A percentile compares a stretch with the other conserved stretches of the same genome.
Conservation (phyloP, 2,113 vertebrate species). For the Menidia beryllina region DNA sequence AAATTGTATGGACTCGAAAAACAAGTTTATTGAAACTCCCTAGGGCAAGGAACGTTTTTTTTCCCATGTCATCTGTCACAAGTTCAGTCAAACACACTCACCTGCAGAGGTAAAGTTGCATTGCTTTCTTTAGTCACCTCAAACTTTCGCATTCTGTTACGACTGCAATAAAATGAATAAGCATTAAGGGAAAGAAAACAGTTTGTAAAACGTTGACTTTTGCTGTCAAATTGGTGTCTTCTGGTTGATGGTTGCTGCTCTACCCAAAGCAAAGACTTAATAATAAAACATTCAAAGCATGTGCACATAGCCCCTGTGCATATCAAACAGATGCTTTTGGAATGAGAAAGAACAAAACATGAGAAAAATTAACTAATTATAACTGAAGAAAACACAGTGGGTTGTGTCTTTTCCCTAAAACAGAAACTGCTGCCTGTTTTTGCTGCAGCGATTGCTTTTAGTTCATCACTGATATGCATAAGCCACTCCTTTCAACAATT, state of each 20-base stretch:
- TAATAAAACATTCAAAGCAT: constrained; percentile 26
- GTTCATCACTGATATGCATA: no score
- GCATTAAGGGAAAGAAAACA: no score
- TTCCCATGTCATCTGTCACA: not conserved
- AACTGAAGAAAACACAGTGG: no score
- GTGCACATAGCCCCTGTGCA: constrained; percentile 19
- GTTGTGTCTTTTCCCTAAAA: no score
- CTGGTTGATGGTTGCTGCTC: constrained; percentile 37
- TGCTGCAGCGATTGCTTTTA: no score
- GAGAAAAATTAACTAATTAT: no score
- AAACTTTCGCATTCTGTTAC: not conserved
- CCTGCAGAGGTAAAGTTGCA: constrained; percentile 22
- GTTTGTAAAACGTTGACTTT: no score
- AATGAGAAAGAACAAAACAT: no score
- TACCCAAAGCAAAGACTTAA: constrained; percentile 11
- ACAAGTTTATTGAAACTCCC: constrained; percentile 29
- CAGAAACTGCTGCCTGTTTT: no score
- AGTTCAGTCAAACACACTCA: constrained; percentile 15
- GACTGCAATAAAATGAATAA: no score
- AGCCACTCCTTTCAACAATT: no score
- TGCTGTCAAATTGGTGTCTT: not conserved
- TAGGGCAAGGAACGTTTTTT: constrained; percentile 9
- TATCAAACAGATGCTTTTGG: constrained; percentile 1
- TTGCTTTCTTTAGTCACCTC: not conserved
- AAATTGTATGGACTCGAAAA: not conserved